Evolutionary conservation across 2,113 vertebrate genomes (phyloP).

Genomic region (Daubentonia madagascariensis): DNA sequence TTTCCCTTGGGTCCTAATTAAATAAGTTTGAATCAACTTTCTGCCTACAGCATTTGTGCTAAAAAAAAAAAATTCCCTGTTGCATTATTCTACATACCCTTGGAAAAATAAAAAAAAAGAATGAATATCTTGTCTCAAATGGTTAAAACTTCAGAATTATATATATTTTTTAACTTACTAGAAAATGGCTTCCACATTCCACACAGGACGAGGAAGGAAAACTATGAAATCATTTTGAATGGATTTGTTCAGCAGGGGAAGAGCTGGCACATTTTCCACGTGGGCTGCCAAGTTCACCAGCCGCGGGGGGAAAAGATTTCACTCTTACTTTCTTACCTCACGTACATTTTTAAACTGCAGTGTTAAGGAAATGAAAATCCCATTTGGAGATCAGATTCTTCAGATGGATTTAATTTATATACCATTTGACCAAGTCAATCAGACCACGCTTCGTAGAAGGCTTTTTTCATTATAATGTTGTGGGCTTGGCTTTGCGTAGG

Average conservation of each 20-base stretch:
- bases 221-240: conserved; percentile 68
- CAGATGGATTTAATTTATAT: conserved; percentile 66
- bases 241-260: conserved; percentile 54
- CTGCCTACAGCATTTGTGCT: conserved; percentile 53
- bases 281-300: conserved; percentile 64
- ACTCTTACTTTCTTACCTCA: conserved; percentile 51
- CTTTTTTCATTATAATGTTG: background rate
- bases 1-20: conserved; percentile 61
- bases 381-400: conserved; percentile 65
- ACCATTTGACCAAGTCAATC: conserved; percentile 66
- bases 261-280: conserved; percentile 49
- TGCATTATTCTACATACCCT: background rate
- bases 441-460: background rate
- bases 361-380: conserved; percentile 59
- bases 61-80: background rate
- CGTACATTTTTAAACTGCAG: conserved; percentile 6
- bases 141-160: conserved; percentile 37
- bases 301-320: background rate
- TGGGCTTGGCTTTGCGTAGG: background rate
- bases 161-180: background rate
- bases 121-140: background rate
- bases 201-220: conserved; percentile 64
- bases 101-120: background rate
- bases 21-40: conserved; percentile 59
- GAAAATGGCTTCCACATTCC: conserved; percentile 64